Base-by-base conservation (phyloP, 1,140 invertebrate species). In the Hirudo medicinalis region DNA sequence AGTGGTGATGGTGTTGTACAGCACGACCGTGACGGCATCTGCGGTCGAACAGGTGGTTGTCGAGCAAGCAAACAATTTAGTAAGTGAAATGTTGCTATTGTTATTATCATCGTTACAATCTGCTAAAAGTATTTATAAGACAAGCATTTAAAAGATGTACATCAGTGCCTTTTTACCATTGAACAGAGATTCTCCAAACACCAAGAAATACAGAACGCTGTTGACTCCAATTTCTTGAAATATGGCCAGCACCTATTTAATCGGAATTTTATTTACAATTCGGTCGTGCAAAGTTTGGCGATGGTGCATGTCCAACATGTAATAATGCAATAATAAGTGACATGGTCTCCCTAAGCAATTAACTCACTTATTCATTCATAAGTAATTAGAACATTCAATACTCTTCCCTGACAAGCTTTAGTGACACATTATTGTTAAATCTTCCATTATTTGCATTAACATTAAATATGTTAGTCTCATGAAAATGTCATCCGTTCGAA, bases 211-310 rank as follows among this genome's bases (percentile, higher is more conserved):
- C 32, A 99, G 86, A 71, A 97, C 91, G 84, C 97, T 94, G 83
- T 99, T 95, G 69, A 99, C 95, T 77, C 86, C 94, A 74, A 99
- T 94, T 83, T 99, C 95, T 83, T 97, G 92, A 81, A 99, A 99
- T 36, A 99, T 94, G 32, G 96, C 95, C 53, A 99, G 82, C 19
- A 99, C 85, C 78, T 81, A 71, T 9, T 63, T 4, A 20, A 63
- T 63, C 15, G 0, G 20, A 25, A 63, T 63, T 57, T 25, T n/a
- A 25, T 63, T 63, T 8, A 25, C 6, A 63, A 25, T 25, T 63
- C 57, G 17, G 11, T 63, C 8, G n/a, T n/a, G n/a, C n/a, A n/a
- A n/a, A n/a, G n/a, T n/a, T n/a, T n/a, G n/a, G n/a, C n/a, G n/a
- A n/a, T n/a, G n/a, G n/a, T n/a, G n/a, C n/a, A n/a, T n/a, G n/a